A percentile compares a stretch with the other conserved stretches of the same genome.
Evolutionary conservation across 23 tunicate genomes (phyloP).

Genomic region (Aplidium turbinatum): DNA sequence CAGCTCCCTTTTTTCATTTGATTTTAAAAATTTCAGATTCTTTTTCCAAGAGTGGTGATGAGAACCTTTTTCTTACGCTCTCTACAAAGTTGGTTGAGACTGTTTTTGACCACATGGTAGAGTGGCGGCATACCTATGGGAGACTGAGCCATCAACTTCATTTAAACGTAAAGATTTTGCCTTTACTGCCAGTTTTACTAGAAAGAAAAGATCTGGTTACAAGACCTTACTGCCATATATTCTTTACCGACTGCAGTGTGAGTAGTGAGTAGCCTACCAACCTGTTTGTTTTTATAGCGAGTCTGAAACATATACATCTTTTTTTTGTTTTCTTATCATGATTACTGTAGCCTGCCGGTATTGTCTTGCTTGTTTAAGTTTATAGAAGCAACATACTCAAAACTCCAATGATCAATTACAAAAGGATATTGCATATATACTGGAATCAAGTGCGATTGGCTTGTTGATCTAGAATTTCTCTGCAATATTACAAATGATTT

Average conservation of each 20-base stretch:
- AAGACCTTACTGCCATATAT: constrained; percentile 84
- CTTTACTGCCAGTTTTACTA: constrained; percentile 63
- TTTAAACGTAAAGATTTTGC: constrained; percentile 66
- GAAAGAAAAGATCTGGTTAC: constrained; percentile 81
- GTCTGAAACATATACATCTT: no score
- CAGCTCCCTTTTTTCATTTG: no score
- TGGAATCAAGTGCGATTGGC: no score
- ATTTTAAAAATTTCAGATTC: constrained; percentile 87
- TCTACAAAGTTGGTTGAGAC: constrained; percentile 56
- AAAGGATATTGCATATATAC: no score
- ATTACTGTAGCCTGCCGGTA: no score
- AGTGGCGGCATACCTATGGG: constrained; percentile 84
- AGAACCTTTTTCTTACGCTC: constrained; percentile 70
- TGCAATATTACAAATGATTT: no score
- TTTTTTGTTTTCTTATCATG: no score
- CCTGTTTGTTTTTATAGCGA: no score
- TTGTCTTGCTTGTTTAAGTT: no score
- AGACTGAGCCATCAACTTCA: constrained; percentile 43
- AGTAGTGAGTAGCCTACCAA: constrained; percentile 44
- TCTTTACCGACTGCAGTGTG: constrained; percentile 93
- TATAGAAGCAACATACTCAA: no score
- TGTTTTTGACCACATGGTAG: constrained; percentile 52
- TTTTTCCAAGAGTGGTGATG: constrained; percentile 63
- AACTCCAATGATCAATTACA: no score
- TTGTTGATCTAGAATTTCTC: no score